A percentile compares a stretch with the other conserved stretches of the same genome.
phyloP scores from a whole-genome alignment of 37 sponge, comb jelly and placozoan species.

The Cliona cf. orientalis region DNA sequence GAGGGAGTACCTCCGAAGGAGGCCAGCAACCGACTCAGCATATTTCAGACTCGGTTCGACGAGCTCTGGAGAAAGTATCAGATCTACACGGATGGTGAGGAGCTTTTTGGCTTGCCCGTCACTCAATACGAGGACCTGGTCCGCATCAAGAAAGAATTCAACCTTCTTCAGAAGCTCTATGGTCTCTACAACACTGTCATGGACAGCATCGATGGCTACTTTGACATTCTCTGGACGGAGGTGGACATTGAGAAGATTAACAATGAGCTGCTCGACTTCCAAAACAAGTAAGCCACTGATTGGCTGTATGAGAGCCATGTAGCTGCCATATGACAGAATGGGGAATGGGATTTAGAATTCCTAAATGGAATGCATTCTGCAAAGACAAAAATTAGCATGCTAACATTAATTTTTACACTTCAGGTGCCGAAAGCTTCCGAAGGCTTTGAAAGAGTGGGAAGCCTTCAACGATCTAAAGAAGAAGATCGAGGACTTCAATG shows the following conservation, averaged over 20 bases:
- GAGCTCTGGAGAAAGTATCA: constrained; percentile 91
- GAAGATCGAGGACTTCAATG: constrained; percentile 99
- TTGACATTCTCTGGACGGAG: constrained; percentile 96
- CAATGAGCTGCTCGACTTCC: constrained; percentile 95
- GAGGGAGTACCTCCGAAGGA: constrained; percentile 88
- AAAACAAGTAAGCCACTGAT: constrained; percentile 80
- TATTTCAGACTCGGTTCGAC: constrained; percentile 85
- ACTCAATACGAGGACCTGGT: constrained; percentile 85
- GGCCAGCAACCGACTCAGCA: constrained; percentile 80
- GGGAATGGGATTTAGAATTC: background rate
- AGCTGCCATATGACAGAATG: background rate
- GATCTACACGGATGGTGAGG: constrained; percentile 94
- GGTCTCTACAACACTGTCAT: constrained; percentile 95
- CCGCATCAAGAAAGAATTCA: constrained; percentile 92
- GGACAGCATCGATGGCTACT: constrained; percentile 98
- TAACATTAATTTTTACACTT: background rate
- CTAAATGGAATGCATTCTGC: no score
- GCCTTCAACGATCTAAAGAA: constrained; percentile 96
- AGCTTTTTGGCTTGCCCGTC: constrained; percentile 93
- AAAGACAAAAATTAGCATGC: background rate
- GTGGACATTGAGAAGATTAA: constrained; percentile 99
- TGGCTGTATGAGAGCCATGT: background rate
- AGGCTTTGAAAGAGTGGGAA: constrained; percentile 97
- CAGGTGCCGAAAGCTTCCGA: constrained; percentile 97
- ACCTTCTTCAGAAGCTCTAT: constrained; percentile 98